Percentiles rank a stretch among this genome's conserved stretches.
Conservation (phyloP, 2,113 vertebrate genomes). For the Panurus biarmicus region DNA sequence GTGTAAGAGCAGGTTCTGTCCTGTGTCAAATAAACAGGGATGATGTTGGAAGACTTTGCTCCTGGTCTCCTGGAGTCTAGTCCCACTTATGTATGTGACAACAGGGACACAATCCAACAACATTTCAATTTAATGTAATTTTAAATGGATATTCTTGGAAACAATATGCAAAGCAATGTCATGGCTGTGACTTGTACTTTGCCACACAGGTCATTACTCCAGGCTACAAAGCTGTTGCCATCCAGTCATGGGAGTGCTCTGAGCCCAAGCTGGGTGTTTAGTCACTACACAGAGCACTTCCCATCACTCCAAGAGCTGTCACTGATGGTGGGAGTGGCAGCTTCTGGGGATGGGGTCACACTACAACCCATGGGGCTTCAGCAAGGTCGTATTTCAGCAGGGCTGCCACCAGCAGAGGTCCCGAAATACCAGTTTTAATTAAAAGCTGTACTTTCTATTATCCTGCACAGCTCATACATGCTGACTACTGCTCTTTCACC, state of each 20-base stretch:
- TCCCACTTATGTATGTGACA: neutral
- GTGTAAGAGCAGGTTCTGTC: neutral
- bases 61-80: neutral
- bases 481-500: constrained; percentile 40
- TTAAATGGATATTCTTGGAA: neutral
- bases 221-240: neutral
- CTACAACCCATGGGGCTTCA: neutral
- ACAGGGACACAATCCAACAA: neutral
- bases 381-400: neutral
- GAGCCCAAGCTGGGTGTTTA: neutral
- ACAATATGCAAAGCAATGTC: neutral
- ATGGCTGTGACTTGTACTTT: neutral
- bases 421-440: constrained; percentile 56
- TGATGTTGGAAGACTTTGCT: neutral
- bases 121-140: neutral
- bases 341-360: neutral
- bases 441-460: constrained; percentile 33
- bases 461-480: neutral
- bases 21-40: neutral
- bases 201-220: neutral
- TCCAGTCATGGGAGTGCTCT: neutral
- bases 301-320: neutral
- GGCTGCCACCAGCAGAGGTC: constrained; percentile 41
- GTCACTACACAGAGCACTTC: neutral
- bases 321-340: neutral